Evolutionary conservation across 2,113 vertebrate species (phyloP), one percentile per base, ranked within the genome.

Genomic region (Erythrolamprus reginae): DNA sequence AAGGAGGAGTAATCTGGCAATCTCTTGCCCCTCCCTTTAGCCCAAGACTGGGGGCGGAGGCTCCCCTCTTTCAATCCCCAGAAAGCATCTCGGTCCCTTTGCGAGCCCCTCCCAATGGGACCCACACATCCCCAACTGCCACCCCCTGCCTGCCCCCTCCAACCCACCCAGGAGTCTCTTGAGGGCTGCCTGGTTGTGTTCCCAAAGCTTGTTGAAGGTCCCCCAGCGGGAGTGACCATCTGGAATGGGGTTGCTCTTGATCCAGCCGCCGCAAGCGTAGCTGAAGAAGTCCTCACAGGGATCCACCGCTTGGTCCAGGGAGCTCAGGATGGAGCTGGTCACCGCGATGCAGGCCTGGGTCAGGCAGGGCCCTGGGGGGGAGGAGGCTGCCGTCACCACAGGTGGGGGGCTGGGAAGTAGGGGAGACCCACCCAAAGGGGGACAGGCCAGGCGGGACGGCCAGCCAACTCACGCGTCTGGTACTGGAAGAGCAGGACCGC

Each of bases 211-310:
- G 95, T 98, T 99, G 97, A 99, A 99, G 88, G 98, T 98, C 26
- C 98, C 98, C 99, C 98, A 99, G 95, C 99, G 98, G 0, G 98
- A 99, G 92, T 99, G 99, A 12, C 99, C 99, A 0, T 99, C 98
- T 0, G 99, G 98, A 15, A 99, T 97, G 0, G 98, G 98, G 95
- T 99, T 99, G 94, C 96, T 97, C 93, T 98, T 98, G 94, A 99
- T 96, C 99, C 99, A 99, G 24, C 99, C 98, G 0, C 99, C 99
- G 0, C 99, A 99, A 77, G 99, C 98, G 0, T 98, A 99, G 96
- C 96, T 95, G 94, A 99, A 99, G 95, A 99, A 99, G 94, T 99
- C 98, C 24, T 99, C 97, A 1, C 99, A 99, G 89, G 99, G 99
- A 93, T 99, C 98, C 48, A 99, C 97, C 0, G 97, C 91, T 12